Conservation (phyloP, 2,113 vertebrate genomes). For the Cyrtonyx montezumae region DNA sequence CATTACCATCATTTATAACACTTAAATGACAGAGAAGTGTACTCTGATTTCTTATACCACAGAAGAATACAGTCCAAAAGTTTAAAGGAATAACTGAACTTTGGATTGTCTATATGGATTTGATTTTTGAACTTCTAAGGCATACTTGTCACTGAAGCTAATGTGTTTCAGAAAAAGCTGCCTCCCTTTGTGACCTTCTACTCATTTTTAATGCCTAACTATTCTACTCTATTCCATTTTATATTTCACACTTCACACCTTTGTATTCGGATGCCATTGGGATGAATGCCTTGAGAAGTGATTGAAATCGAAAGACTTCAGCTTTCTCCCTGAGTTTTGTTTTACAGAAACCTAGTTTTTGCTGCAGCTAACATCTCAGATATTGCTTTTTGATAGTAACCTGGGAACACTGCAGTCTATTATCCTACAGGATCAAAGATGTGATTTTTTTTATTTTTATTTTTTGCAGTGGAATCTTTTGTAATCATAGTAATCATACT, state of each 20-base stretch:
- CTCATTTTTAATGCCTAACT: neutral
- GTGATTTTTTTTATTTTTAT: neutral
- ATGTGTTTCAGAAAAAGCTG: slow-evolving; percentile 25
- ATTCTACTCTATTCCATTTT: slow-evolving; percentile 25
- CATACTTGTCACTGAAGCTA: slow-evolving; percentile 20
- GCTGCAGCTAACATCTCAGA: slow-evolving; percentile 22
- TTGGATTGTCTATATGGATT: neutral
- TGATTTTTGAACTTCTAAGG: slow-evolving; percentile 31
- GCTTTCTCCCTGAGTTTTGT: slow-evolving; percentile 20
- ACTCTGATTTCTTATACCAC: neutral
- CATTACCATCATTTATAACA: neutral
- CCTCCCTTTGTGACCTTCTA: slow-evolving; percentile 4
- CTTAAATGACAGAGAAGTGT: neutral
- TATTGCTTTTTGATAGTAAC: slow-evolving; percentile 51
- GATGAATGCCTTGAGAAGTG: neutral
- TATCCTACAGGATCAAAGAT: slow-evolving; percentile 53
- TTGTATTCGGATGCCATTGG: slow-evolving; percentile 23
- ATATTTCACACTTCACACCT: slow-evolving; percentile 51
- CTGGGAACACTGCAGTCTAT: slow-evolving; percentile 4
- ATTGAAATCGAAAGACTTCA: slow-evolving; percentile 35
- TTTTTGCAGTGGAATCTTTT: neutral
- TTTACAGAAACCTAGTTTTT: slow-evolving; percentile 56
- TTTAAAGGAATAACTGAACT: neutral
- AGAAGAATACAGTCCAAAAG: neutral
- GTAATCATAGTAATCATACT: neutral